Evolutionary conservation across 2,888 invertebrate genomes (phyloP).

Genomic region (Cerastis leucographa): DNA sequence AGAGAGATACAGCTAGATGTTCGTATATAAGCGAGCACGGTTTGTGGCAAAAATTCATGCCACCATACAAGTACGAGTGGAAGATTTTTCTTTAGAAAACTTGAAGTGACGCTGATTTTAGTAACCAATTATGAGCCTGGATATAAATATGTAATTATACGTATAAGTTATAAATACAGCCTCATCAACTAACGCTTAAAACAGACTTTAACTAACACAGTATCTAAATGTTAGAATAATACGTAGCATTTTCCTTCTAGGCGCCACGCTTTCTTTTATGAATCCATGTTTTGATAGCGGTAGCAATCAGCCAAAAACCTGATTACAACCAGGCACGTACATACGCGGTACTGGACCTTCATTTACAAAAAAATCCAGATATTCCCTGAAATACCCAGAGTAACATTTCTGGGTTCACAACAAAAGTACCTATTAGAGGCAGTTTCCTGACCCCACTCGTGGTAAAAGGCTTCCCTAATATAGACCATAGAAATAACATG

Average conservation of each 20-base stretch:
- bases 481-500: constrained; percentile 65
- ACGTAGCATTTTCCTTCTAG: background rate
- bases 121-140: background rate
- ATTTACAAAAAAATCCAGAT: constrained; percentile 24
- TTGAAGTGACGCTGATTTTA: background rate
- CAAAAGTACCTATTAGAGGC: constrained; percentile 66
- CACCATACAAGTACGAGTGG: background rate
- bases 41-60: constrained; percentile 17
- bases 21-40: constrained; percentile 16
- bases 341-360: background rate
- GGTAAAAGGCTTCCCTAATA: constrained; percentile 70
- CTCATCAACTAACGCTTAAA: background rate
- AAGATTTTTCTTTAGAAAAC: background rate
- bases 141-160: too few species aligned
- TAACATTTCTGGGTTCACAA: constrained; percentile 50
- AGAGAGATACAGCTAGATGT: constrained; percentile 48
- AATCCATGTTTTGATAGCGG: too few species aligned
- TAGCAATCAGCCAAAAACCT: constrained; percentile 8
- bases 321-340: constrained; percentile 32
- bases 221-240: background rate
- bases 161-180: background rate
- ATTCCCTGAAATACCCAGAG: constrained; percentile 21
- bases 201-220: background rate
- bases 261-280: background rate
- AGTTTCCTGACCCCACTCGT: constrained; percentile 65